A percentile compares a stretch with the other conserved stretches of the same genome.
These are phyloP conservation scores for Luidia sarsii DNA, from an alignment of 53 echinoderm and acorn worm species.

Conservation along the genomic window DNA sequence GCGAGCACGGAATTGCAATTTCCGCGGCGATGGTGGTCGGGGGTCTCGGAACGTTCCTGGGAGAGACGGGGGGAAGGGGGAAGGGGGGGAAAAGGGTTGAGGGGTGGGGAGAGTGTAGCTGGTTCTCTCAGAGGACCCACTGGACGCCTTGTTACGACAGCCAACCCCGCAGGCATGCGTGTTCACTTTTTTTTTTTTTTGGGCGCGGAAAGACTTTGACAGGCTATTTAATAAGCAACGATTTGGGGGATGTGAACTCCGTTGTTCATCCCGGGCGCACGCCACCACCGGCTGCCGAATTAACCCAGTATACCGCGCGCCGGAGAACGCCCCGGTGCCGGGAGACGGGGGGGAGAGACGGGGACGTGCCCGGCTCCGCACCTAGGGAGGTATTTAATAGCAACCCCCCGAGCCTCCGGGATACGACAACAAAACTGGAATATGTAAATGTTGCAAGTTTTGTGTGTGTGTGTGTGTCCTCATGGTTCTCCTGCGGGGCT, in stretches of 20 bases:
- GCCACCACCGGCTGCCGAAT: constrained; percentile 36
- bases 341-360: no score
- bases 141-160: constrained; percentile 52
- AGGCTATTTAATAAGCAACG: constrained; percentile 71
- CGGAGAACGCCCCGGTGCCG: neutral
- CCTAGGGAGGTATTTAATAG: constrained; percentile 45
- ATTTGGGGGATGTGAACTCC: constrained; percentile 46
- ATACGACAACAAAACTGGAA: constrained; percentile 23
- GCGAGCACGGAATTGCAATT: constrained; percentile 51
- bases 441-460: constrained; percentile 52
- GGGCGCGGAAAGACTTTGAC: constrained; percentile 54
- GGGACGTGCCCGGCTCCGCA: no score
- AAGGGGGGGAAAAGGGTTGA: no score
- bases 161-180: constrained; percentile 46
- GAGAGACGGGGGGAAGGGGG: no score
- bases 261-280: constrained; percentile 51
- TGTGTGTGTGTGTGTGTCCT: no score
- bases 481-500: no score
- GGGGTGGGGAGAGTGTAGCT: constrained; percentile 14
- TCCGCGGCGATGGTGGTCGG: constrained; percentile 15
- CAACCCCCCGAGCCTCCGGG: constrained; percentile 13
- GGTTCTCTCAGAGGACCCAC: constrained; percentile 21
- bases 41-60: constrained; percentile 1
- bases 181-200: constrained; percentile 49
- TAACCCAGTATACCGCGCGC: constrained; percentile 15